Base-by-base conservation (phyloP, 2,797 vertebrate genomes). In the Bucorvus abyssinicus region DNA sequence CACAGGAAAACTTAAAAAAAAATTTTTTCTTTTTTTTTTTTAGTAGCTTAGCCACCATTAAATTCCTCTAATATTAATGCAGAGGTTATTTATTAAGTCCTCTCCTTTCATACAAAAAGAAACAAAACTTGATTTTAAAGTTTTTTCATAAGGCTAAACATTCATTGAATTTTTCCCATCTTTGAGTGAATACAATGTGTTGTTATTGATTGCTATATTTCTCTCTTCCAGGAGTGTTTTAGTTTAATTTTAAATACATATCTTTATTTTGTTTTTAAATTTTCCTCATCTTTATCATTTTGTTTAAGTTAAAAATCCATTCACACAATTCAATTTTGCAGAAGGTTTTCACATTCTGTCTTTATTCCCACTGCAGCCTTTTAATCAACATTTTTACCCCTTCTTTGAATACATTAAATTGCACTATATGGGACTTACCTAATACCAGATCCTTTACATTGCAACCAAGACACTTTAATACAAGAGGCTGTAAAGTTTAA, bases 351-450 rank as follows among this genome's bases (percentile, higher is more conserved):
- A 17, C 29, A 44, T 69, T 86, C 57, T 64, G 12, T 63, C 21
- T 68, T 90, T 94, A 92, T 79, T 93, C 59, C 49, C 49, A 57
- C 59, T 86, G 42, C 13, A 80, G 40, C 42, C 47, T 90, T 96
- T 95, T 78, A 32, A 71, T 56, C 50, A 75, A 49, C 42, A 49
- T 52, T 95, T 96, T 87, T 57, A 75, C 60, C 70, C 93, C 60
- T 94, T 81, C 42, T 89, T 84, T 91, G 47, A 94, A 84, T 20
- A 56, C 42, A 70, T 87, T 94, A 29, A 85, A 64, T 94, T 92
- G 87, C 32, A 77, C 9, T 74, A 60, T 69, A 74, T 87, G n/a
- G 2, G 23, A 29, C 56, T 95, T 94, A 74, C 45, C 68, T 75
- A 64, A 76, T 84, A 74, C 21, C 55, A 70, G 50, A 78, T 73